These are phyloP conservation scores for Amphilophus citrinellus DNA, from an alignment of 2,113 vertebrate species.

Conservation along the genomic window DNA sequence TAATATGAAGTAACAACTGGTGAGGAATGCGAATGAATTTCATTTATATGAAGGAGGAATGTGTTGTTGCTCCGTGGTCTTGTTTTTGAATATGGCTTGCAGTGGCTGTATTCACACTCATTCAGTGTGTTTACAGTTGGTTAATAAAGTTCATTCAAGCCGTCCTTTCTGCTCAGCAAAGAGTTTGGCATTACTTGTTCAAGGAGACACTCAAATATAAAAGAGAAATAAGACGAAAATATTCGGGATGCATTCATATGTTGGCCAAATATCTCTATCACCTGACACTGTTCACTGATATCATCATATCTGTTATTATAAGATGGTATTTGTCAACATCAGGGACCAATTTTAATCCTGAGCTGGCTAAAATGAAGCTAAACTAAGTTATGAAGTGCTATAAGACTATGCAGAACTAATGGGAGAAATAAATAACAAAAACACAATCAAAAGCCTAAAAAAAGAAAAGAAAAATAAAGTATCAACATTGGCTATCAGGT, in stretches of 20 bases:
- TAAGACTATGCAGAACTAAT: neutral
- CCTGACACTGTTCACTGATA: neutral
- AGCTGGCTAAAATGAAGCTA: neutral
- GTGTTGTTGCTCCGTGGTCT: neutral
- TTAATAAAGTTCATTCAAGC: constrained; percentile 47
- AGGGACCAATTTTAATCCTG: neutral
- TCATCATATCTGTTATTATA: neutral
- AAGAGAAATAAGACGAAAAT: neutral
- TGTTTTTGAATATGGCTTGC: neutral
- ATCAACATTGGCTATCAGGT: neutral
- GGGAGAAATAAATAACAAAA: neutral
- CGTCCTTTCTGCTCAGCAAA: constrained; percentile 55
- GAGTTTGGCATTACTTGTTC: constrained; percentile 57
- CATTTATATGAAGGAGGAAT: neutral
- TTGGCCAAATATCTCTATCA: neutral
- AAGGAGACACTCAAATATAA: constrained; percentile 4
- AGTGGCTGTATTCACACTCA: constrained; percentile 43
- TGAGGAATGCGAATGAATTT: neutral
- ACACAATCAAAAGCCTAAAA: neutral
- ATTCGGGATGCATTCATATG: neutral
- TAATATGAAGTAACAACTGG: neutral
- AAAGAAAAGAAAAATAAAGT: too few relatives aligned
- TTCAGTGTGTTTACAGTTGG: neutral
- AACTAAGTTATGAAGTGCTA: too few relatives aligned
- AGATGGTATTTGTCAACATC: neutral